A percentile compares a stretch with the other conserved stretches of the same genome.
These are phyloP conservation scores for Meteorus sp. DNA, from an alignment of 1,140 invertebrate genomes.

Conservation along the genomic window DNA sequence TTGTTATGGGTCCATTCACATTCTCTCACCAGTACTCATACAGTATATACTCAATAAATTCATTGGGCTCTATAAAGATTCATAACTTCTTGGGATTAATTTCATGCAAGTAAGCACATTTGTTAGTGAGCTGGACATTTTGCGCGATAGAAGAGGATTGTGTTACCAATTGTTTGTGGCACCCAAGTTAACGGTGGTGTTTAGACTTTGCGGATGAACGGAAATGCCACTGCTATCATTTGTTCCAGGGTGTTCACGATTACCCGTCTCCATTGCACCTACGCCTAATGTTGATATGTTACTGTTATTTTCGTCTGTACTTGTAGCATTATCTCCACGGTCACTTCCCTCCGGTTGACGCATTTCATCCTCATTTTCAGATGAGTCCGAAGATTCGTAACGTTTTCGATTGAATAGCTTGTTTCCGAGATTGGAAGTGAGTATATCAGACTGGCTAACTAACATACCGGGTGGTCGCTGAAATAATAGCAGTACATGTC, in stretches of 20 bases:
- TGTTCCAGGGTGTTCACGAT: conserved; percentile 14
- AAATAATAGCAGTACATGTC: conserved; percentile 3
- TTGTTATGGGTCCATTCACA: conserved; percentile 13
- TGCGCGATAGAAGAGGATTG: neutral
- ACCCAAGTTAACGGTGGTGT: conserved; percentile 29
- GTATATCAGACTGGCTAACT: conserved; percentile 51
- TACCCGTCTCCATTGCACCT: conserved; percentile 17
- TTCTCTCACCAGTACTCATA: neutral
- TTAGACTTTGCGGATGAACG: conserved; percentile 33
- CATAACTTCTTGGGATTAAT: no score
- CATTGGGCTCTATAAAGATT: no score
- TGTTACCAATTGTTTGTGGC: neutral
- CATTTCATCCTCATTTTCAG: conserved; percentile 35
- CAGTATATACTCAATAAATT: neutral
- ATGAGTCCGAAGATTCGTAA: conserved; percentile 41
- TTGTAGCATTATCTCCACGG: conserved; percentile 4
- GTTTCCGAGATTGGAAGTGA: conserved; percentile 34
- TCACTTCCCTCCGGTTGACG: conserved; percentile 13
- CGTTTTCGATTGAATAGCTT: conserved; percentile 27
- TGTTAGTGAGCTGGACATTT: no score
- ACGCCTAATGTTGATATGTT: neutral
- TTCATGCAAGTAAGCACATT: no score
- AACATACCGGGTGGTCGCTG: conserved; percentile 64
- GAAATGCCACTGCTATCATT: conserved; percentile 40
- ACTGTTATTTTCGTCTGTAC: conserved; percentile 7